These are phyloP conservation scores for Grallaria varia DNA, from an alignment of 2,113 vertebrate genomes.

Conservation along the genomic window DNA sequence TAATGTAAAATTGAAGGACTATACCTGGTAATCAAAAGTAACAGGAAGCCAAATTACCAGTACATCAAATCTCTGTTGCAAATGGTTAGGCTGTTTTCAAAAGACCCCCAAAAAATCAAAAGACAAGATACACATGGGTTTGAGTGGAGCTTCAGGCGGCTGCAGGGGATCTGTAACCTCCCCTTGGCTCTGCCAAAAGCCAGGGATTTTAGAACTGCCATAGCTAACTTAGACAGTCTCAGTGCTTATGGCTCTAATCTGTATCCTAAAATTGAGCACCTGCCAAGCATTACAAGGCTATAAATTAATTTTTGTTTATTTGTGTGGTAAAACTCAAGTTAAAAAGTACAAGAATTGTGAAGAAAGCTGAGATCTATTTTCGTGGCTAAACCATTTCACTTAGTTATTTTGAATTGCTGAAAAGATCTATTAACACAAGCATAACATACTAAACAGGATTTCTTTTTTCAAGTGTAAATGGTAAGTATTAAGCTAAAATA, in stretches of 20 bases:
- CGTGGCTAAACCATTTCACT: not conserved
- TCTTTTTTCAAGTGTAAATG: not conserved
- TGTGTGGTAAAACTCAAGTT: not conserved
- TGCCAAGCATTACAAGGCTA: not conserved
- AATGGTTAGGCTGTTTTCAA: not conserved
- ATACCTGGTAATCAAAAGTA: not conserved
- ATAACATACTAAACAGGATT: not conserved
- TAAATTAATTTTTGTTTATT: slow-evolving; percentile 14
- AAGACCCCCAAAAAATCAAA: not conserved
- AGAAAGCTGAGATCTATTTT: not conserved
- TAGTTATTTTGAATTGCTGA: not conserved
- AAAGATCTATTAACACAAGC: not conserved
- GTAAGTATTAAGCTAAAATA: not conserved
- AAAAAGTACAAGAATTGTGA: not conserved
- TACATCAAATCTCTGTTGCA: not conserved
- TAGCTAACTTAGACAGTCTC: not conserved
- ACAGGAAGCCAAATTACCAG: not conserved
- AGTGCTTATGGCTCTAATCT: not conserved
- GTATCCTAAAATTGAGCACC: not conserved
- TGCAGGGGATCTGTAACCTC: not conserved
- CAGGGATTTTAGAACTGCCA: not conserved
- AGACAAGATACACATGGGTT: not conserved
- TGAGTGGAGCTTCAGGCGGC: not conserved
- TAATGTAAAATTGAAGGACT: not conserved
- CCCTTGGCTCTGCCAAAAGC: not conserved